A percentile compares a stretch with the other conserved stretches of the same genome.
These are phyloP conservation scores for Anoplophora glabripennis DNA, from an alignment of 1,140 invertebrate species.

Conservation along the genomic window DNA sequence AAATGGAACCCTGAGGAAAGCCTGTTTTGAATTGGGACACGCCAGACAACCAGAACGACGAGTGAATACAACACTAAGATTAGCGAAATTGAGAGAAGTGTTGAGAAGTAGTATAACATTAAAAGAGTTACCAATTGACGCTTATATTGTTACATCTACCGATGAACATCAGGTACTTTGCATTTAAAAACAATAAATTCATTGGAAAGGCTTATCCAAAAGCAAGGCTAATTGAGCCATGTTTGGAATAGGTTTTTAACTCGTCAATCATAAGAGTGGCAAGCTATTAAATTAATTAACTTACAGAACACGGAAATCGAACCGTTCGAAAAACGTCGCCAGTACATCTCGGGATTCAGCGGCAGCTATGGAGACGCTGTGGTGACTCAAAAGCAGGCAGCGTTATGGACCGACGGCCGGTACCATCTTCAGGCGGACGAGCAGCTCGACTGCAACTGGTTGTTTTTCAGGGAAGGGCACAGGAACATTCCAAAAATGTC, in stretches of 20 bases:
- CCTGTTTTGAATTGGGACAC: conserved; percentile 38
- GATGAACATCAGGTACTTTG: conserved; percentile 72
- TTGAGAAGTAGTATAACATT: conserved; percentile 62
- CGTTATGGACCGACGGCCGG: conserved; percentile 86
- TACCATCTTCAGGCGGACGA: conserved; percentile 77
- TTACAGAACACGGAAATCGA: conserved; percentile 64
- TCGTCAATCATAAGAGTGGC: not conserved
- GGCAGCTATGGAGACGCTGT: conserved; percentile 79
- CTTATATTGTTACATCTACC: conserved; percentile 72
- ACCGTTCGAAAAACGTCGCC: conserved; percentile 71
- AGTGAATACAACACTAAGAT: conserved; percentile 38
- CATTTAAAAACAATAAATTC: conserved; percentile 11
- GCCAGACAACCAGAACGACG: conserved; percentile 33
- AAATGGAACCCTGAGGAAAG: conserved; percentile 37
- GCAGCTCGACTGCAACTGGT: conserved; percentile 77
- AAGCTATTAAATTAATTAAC: not conserved
- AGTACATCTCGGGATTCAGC: conserved; percentile 83
- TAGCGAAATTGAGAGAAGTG: conserved; percentile 61
- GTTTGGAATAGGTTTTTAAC: not conserved
- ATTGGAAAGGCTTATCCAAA: not conserved
- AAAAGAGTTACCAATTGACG: conserved; percentile 64
- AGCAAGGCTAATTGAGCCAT: not conserved
- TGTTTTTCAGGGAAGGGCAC: conserved; percentile 69
- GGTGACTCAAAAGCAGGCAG: conserved; percentile 70
- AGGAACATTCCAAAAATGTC: conserved; percentile 57